phyloP scores from a whole-genome alignment of 2,888 invertebrate species.

The Ommatoiulus sabulosus region DNA sequence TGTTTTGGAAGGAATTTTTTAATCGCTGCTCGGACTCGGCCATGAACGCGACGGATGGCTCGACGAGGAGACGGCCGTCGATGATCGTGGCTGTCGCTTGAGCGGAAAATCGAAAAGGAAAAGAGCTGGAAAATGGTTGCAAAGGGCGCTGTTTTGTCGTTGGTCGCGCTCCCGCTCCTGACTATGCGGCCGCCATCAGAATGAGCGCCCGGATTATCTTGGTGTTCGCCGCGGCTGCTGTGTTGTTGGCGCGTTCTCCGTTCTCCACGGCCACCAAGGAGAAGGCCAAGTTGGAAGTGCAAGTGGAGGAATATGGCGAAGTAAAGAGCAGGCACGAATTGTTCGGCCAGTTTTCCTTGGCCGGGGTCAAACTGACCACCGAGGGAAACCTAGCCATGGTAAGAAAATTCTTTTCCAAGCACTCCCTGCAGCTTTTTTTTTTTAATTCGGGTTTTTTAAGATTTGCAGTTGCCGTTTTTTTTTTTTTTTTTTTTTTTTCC shows the following conservation, averaged over 20 bases:
- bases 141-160: neutral
- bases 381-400: constrained; percentile 58
- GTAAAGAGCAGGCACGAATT: constrained; percentile 55
- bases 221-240: neutral
- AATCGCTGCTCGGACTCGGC: constrained; percentile 25
- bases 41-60: neutral
- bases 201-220: constrained; percentile 6
- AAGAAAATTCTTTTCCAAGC: neutral
- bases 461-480: too few relatives aligned
- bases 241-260: neutral
- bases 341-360: constrained; percentile 57
- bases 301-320: constrained; percentile 30
- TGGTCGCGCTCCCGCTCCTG: neutral
- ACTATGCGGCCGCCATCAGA: constrained; percentile 2
- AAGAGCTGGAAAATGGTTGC: neutral
- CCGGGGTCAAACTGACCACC: constrained; percentile 55
- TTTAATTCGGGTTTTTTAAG: too few relatives aligned
- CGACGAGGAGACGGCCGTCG: neutral
- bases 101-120: neutral
- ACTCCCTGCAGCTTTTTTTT: too few relatives aligned
- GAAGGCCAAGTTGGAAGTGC: constrained; percentile 44
- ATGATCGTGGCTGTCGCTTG: neutral
- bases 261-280: neutral
- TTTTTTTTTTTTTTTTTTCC: too few relatives aligned
- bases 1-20: neutral